phyloP scores from a whole-genome alignment of 2,113 vertebrate species.

The Thoracochromis brauschi region DNA sequence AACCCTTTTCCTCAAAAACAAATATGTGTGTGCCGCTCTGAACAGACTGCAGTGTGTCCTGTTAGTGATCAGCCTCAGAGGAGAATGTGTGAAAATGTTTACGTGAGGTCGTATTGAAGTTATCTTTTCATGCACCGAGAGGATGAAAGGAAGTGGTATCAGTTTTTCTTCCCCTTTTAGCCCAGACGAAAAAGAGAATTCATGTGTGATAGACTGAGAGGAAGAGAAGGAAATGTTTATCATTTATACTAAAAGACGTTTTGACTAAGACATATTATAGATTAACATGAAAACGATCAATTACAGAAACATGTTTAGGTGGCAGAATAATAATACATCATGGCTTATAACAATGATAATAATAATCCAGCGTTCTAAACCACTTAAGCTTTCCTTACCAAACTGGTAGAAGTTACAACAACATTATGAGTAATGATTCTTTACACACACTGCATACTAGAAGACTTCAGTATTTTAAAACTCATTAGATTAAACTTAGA shows the following conservation, averaged over 20 bases:
- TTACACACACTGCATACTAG: fast-evolving
- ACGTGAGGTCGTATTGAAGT: not conserved
- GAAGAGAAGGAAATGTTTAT: fast-evolving
- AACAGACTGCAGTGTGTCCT: not conserved
- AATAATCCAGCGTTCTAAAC: fast-evolving
- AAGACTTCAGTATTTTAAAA: not conserved
- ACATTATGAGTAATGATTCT: fast-evolving
- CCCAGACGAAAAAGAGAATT: not conserved
- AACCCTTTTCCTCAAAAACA: not conserved
- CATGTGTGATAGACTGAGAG: not conserved
- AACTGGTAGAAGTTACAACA: fast-evolving
- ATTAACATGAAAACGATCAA: fast-evolving
- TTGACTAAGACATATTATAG: not conserved
- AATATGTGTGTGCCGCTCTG: fast-evolving
- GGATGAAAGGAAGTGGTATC: not conserved
- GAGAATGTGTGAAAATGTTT: not conserved
- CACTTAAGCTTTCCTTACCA: not conserved
- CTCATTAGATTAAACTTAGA: not conserved
- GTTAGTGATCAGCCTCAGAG: fast-evolving
- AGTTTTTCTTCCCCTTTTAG: not conserved
- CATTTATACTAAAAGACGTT: fast-evolving
- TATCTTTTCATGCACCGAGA: fast-evolving
- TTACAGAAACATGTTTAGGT: fast-evolving
- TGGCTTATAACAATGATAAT: not conserved
- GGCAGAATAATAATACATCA: not conserved